Evolutionary conservation across 2,113 vertebrate genomes (phyloP), one percentile per base, ranked within the genome.

Genomic region (Leiothrix lutea): DNA sequence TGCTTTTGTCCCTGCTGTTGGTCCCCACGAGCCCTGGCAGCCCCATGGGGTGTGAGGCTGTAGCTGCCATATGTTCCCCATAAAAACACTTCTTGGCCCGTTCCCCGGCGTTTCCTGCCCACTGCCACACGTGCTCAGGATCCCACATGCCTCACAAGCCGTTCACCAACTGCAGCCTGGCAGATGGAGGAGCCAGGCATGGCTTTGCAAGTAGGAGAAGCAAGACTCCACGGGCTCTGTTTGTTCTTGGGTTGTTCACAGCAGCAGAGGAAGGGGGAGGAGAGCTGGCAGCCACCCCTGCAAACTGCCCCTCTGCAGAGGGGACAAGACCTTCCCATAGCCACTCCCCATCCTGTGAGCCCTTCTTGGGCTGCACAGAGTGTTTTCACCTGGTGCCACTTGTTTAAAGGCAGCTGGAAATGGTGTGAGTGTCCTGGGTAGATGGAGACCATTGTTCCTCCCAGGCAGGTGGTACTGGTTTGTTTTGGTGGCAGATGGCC

Each of bases 171-270:
- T 96, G 95, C 93, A 97, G 89, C 73, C 94, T 8, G 5, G 89
- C 95, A 97, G 95, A 97, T 95, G 96, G 96, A 94, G 70, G 70
- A 95, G 91, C 88, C 0, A 1, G 83, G 89, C 80, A 66, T 1
- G 15, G 70, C 9, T 67, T 13, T 71, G 80, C 80, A 75, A 75
- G 91, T 13, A 57, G 94, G 47, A 80, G 71, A 87, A 58, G 60
- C 60, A 84, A 80, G 77, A 79, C 84, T 86, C 82, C 88, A 80
- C 29, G 29, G 56, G 90, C 94, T 95, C 80, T 94, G 73, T 50
- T 92, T 95, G 88, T 95, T 95, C 86, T 85, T 5, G 2, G 70
- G 89, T 11, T 85, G 69, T 35, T 87, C 71, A n/a, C 0, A 2
- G 80, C 83, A 75, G 70, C 65, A 85, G 65, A 92, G 45, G 38